Evolutionary conservation across 2,113 vertebrate species (phyloP), one percentile per base, ranked within the genome.

Genomic region (Anas platyrhynchos): DNA sequence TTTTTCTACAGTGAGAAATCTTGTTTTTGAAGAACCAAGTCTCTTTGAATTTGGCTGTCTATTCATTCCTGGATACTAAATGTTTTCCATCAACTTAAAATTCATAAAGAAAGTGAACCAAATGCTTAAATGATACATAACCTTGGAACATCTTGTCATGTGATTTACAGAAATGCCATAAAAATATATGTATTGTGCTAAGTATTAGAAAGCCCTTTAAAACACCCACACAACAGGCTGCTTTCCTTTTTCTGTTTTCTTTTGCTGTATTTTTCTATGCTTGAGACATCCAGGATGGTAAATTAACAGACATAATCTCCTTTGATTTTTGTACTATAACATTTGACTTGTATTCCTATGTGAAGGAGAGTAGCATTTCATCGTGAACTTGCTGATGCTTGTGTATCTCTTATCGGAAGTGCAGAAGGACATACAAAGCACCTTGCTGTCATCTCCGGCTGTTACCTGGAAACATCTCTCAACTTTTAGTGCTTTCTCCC

Each of bases 401-500:
- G 25, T 6, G 1, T 63, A 21, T 79, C 48, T 93, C 85, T 83
- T 94, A 96, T 93, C 94, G 93, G 41, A 88, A 83, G 73, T 76
- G 74, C 84, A 59, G 58, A 66, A 4, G 75, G 86, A 59, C 79
- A 15, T 72, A 23, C 21, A 83, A 46, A 91, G 59, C 68, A 86
- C 63, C 83, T 46, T 82, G 43, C n/a, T 89, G 77, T 7, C 20
- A 72, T 76, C 44, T 66, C 61, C 1, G 5, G 56, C 44, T 89
- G 77, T 90, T 92, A 93, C 78, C 67, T 91, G n/a, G 95, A 89
- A 96, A 68, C 34, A 87, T 91, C 86, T 84, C 66, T 89, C 81
- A 26, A 25, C 62, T 96, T 93, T 67, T 85, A 86, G 66, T 67
- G 86, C 79, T 16, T 44, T 83, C 27, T 43, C 56, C 32, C 69